Conservation (phyloP, 1,140 invertebrate species). For the Phortica variegata region DNA sequence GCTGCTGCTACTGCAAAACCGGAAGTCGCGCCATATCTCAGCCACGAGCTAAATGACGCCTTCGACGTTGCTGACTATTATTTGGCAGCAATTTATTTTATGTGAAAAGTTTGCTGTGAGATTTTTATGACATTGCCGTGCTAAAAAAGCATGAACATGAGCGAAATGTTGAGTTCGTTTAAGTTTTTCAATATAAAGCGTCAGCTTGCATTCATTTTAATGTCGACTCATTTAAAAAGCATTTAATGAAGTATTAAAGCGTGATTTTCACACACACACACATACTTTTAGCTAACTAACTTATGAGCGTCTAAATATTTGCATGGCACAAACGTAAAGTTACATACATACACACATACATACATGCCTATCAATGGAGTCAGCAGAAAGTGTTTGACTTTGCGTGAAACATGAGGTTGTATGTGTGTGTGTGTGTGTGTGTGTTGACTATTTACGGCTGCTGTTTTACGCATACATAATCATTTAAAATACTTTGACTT, state of each 20-base stretch:
- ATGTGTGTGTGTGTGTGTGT: neutral
- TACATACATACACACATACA: neutral
- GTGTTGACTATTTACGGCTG: neutral
- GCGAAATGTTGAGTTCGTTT: no score
- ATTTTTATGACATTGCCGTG: constrained; percentile 38
- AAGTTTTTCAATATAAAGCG: constrained; percentile 26
- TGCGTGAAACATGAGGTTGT: no score
- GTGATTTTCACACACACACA: constrained; percentile 19
- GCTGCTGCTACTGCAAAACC: neutral
- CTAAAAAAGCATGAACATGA: constrained; percentile 11
- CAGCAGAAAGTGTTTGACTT: constrained; percentile 20
- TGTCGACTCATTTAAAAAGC: no score
- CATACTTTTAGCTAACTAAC: constrained; percentile 18
- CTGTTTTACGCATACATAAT: neutral
- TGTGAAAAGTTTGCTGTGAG: constrained; percentile 42
- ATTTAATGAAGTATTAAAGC: constrained; percentile 54
- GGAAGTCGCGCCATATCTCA: constrained; percentile 21
- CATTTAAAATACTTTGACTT: constrained; percentile 23
- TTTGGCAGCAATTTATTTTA: constrained; percentile 52
- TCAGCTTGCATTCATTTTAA: constrained; percentile 48
- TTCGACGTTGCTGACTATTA: constrained; percentile 29
- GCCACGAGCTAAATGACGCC: constrained; percentile 20
- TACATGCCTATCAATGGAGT: neutral
- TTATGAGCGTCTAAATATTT: constrained; percentile 52
- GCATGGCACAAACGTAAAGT: neutral